phyloP scores from a whole-genome alignment of 2,113 vertebrate genomes.

The Motacilla alba region DNA sequence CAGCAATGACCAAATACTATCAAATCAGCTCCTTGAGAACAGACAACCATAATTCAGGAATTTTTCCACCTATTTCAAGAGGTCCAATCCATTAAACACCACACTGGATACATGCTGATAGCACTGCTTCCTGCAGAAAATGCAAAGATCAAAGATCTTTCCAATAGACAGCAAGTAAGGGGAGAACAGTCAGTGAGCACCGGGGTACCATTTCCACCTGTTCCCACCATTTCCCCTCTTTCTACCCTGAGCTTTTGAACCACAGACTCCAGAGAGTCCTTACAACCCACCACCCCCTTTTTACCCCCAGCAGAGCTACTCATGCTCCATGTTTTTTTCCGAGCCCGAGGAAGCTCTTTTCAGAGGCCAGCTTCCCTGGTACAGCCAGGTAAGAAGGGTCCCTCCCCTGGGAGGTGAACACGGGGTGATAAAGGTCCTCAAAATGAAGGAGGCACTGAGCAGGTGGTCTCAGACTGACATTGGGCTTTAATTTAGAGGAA shows the following conservation, averaged over 20 bases:
- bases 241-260: neutral
- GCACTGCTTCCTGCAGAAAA: neutral
- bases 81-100: neutral
- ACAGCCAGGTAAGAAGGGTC: neutral
- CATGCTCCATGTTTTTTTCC: neutral
- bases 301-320: too few relatives aligned
- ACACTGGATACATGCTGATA: neutral
- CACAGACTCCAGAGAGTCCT: neutral
- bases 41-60: neutral
- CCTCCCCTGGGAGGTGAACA: neutral
- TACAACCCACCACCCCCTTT: neutral
- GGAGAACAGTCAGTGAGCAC: neutral
- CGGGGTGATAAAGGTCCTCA: fast-evolving
- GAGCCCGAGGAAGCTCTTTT: neutral
- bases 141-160: fast-evolving
- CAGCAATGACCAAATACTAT: neutral
- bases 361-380: neutral
- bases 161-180: neutral
- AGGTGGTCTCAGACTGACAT: neutral
- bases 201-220: neutral
- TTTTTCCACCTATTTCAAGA: neutral
- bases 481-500: neutral
- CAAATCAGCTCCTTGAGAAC: neutral
- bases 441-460: neutral
- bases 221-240: neutral